Conservation (phyloP, 2,888 invertebrate genomes). For the Dastarcus helophoroides region DNA sequence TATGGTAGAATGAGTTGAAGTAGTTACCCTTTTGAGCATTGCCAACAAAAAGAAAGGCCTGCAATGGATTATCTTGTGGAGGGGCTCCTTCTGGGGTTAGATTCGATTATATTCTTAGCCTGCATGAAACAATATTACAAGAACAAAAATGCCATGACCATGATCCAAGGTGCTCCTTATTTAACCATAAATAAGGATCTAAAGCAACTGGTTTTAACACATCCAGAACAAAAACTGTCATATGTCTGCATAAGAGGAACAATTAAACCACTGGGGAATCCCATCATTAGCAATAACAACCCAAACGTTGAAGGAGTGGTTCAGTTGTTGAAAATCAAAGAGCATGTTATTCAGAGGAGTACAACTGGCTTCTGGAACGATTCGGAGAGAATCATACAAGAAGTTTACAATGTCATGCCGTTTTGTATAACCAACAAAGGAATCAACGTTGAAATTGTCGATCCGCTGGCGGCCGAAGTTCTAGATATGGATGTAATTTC, state of each 20-base stretch:
- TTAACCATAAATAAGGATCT: constrained; percentile 54
- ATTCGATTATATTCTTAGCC: constrained; percentile 60
- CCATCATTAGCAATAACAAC: constrained; percentile 63
- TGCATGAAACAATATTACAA: constrained; percentile 64
- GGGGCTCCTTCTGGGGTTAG: constrained; percentile 60
- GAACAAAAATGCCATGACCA: constrained; percentile 58
- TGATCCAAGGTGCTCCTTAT: constrained; percentile 60
- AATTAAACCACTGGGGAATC: constrained; percentile 63
- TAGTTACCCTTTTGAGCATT: constrained; percentile 8
- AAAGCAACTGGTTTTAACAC: constrained; percentile 48
- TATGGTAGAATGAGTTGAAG: constrained; percentile 3
- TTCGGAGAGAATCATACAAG: constrained; percentile 65
- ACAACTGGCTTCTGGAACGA: constrained; percentile 83
- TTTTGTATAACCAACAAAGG: constrained; percentile 57
- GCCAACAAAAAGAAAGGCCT: no score
- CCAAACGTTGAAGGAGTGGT: constrained; percentile 65
- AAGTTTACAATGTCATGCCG: constrained; percentile 68
- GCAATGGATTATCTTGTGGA: constrained; percentile 69
- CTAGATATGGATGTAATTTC: constrained; percentile 72
- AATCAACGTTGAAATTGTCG: constrained; percentile 59
- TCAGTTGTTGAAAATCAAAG: constrained; percentile 67
- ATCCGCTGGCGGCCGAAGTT: constrained; percentile 62
- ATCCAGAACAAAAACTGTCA: constrained; percentile 52
- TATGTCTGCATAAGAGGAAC: constrained; percentile 67
- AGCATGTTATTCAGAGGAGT: constrained; percentile 71